These are phyloP conservation scores for Herpetotheres cachinnans DNA, from an alignment of 2,113 vertebrate species.

Conservation along the genomic window DNA sequence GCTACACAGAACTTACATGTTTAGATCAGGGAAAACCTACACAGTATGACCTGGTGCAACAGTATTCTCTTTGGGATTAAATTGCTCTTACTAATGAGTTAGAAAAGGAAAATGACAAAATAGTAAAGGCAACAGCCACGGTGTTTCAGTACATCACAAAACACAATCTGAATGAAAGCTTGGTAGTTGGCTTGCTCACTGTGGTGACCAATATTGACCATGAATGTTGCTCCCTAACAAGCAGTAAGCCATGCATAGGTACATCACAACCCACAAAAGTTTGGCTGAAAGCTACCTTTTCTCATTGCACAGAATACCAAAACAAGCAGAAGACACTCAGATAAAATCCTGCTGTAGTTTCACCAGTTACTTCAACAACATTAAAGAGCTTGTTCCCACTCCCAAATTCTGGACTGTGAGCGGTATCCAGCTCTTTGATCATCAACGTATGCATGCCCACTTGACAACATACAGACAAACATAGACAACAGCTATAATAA, in stretches of 20 bases:
- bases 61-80: background rate
- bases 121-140: background rate
- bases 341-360: background rate
- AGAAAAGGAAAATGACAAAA: background rate
- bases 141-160: background rate
- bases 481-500: background rate
- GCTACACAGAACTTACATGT: background rate
- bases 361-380: background rate
- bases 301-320: background rate
- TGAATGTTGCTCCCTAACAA: rapidly evolving
- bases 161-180: background rate
- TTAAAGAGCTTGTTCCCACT: background rate
- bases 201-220: background rate
- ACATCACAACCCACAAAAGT: background rate
- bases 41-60: background rate
- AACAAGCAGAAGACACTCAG: background rate
- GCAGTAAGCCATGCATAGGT: background rate
- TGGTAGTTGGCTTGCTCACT: background rate
- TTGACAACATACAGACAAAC: background rate
- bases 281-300: background rate
- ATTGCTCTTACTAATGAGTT: background rate
- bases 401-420: background rate
- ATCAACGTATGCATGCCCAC: rapidly evolving
- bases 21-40: background rate
- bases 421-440: background rate